Evolutionary conservation across 2,797 vertebrate genomes (phyloP), one percentile per base, ranked within the genome.

Genomic region (Simalia tracyae): DNA sequence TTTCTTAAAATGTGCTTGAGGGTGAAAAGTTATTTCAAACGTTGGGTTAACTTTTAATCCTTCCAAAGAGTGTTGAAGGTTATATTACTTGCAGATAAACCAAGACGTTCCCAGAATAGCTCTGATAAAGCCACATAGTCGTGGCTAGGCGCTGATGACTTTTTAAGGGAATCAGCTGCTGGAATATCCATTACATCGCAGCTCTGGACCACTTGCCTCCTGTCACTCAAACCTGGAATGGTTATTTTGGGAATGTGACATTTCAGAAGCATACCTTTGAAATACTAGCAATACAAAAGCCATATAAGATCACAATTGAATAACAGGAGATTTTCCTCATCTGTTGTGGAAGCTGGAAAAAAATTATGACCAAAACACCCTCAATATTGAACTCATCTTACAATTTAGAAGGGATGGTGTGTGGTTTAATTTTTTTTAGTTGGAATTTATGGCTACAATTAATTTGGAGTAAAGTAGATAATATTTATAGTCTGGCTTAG

Each of bases 131-230:
- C 96, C 96, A 94, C 95, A 96, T 97, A 98, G 98, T 97, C 98
- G 96, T 97, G 97, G 97, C 98, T 97, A 97, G 97, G 96, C 96
- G 3, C 95, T 95, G 93, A 98, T 99, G 98, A 98, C 99, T 99
- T 99, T 99, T 99, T 99, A 99, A 99, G 99, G 99, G 98, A 99
- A 99, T 99, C 98, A 97, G 96, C 98, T 96, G 98, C 96, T 95
- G 96, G 96, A 97, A 96, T 98, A 98, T 98, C 98, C 98, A 97
- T 98, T 98, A 97, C 98, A 96, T 92, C 95, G 96, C 97, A 97
- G 98, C 96, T 98, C 98, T 98, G 98, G 97, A 97, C 98, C 99
- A 99, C 98, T 99, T 99, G 99, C 97, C 98, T 97, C 94, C 98
- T 99, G 99, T 99, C 98, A 98, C 92, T 98, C 98, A 98, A 84